Evolutionary conservation across 2,797 vertebrate species (phyloP).

Genomic region (Molothrus aeneus): DNA sequence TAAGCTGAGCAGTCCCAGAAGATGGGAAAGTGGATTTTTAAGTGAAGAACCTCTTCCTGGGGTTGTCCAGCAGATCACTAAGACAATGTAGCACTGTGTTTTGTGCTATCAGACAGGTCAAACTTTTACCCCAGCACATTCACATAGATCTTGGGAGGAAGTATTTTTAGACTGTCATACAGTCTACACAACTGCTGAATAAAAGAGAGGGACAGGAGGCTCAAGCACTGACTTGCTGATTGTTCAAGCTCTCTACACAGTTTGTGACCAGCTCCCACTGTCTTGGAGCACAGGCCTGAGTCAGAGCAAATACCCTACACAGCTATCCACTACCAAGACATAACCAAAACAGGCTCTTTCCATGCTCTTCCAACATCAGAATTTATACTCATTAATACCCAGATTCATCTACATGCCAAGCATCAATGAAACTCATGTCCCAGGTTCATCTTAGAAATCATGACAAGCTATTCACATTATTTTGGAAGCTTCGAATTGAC

Average conservation of each 20-base stretch:
- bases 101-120: not conserved
- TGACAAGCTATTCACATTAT: not conserved
- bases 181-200: not conserved
- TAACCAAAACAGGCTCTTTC: not conserved
- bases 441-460: not conserved
- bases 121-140: not conserved
- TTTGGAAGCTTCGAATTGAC: not conserved
- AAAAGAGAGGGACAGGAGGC: not conserved
- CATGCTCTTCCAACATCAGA: not conserved
- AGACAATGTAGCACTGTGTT: not conserved
- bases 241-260: not conserved
- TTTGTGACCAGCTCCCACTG: not conserved
- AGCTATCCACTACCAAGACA: not conserved
- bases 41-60: not conserved
- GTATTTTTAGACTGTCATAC: not conserved
- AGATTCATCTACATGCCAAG: not conserved
- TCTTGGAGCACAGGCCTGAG: not conserved
- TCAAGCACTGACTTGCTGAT: not conserved
- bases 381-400: not conserved
- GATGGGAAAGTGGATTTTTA: not conserved
- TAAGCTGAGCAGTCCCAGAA: not conserved
- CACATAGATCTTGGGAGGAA: not conserved
- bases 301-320: not conserved
- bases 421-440: not conserved
- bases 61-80: not conserved